These are phyloP conservation scores for Aphelocoma californica DNA, from an alignment of 2,797 vertebrate genomes.

Conservation along the genomic window DNA sequence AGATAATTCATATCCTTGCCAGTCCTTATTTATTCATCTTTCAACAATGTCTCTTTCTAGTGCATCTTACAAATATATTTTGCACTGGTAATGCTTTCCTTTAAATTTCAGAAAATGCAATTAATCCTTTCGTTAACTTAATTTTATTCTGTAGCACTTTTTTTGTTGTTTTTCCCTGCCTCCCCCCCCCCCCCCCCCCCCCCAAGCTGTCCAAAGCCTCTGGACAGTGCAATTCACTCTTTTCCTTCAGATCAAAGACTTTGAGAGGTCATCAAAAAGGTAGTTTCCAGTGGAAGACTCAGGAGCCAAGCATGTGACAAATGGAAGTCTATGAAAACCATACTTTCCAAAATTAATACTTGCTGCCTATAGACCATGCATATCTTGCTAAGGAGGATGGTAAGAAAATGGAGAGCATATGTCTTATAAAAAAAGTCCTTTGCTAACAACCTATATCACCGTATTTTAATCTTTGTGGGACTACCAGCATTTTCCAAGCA, in stretches of 20 bases:
- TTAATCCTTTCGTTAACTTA: neutral
- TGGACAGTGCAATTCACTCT: neutral
- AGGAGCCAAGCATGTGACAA: neutral
- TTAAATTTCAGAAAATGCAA: neutral
- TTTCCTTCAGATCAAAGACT: neutral
- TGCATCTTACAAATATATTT: neutral
- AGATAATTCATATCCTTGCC: neutral
- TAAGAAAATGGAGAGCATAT: neutral
- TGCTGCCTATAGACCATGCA: too few relatives aligned
- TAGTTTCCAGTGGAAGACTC: neutral
- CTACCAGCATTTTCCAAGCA: neutral
- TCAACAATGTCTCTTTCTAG: neutral
- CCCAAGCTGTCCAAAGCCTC: neutral
- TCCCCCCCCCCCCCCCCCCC: rapidly evolving
- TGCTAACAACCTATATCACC: neutral
- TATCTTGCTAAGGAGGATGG: neutral
- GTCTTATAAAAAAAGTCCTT: neutral
- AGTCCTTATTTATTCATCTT: neutral
- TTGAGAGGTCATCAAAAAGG: neutral
- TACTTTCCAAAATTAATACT: neutral
- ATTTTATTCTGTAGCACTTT: neutral
- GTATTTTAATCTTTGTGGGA: neutral
- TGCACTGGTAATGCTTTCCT: neutral
- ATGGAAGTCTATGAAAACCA: neutral
- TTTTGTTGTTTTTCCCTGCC: too few relatives aligned